Percentiles rank a stretch among this genome's conserved stretches.
Evolutionary conservation across 2,888 invertebrate genomes (phyloP).

Genomic region (Artemia sp.): DNA sequence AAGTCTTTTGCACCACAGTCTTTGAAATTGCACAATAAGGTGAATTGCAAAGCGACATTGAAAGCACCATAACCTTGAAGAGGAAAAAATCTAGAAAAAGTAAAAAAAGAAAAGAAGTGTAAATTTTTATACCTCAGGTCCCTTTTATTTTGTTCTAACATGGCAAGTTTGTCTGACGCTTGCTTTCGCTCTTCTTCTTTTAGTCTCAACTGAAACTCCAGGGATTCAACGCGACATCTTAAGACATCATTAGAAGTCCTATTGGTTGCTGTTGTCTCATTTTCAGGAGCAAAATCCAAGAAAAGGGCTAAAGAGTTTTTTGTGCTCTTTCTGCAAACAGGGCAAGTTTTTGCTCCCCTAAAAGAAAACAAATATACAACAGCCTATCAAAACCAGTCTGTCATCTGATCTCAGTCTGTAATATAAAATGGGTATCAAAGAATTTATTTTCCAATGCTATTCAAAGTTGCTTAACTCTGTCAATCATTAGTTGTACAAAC

Average conservation of each 20-base stretch:
- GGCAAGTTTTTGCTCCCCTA: background rate
- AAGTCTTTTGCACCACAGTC: too few species aligned
- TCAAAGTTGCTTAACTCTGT: too few species aligned
- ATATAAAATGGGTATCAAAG: too few species aligned
- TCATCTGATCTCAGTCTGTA: too few species aligned
- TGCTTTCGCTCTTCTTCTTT: background rate
- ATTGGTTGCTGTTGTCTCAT: background rate
- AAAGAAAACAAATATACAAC: background rate
- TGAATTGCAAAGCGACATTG: too few species aligned
- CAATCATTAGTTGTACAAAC: too few species aligned
- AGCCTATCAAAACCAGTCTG: too few species aligned
- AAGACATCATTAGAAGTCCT: background rate
- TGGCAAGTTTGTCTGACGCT: background rate
- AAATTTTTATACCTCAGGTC: background rate
- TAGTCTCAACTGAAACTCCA: slow-evolving; percentile 4
- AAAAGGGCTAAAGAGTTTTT: background rate
- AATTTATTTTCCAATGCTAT: too few species aligned
- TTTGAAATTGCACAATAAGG: too few species aligned
- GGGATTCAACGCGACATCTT: background rate
- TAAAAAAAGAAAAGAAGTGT: too few species aligned
- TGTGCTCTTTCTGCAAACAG: slow-evolving; percentile 8
- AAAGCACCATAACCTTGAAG: too few species aligned
- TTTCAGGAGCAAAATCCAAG: slow-evolving; percentile 10
- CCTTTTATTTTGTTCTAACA: slow-evolving; percentile 1
- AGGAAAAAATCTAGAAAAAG: too few species aligned